phyloP scores from a whole-genome alignment of 2,113 vertebrate genomes.

The Paralichthys olivaceus region DNA sequence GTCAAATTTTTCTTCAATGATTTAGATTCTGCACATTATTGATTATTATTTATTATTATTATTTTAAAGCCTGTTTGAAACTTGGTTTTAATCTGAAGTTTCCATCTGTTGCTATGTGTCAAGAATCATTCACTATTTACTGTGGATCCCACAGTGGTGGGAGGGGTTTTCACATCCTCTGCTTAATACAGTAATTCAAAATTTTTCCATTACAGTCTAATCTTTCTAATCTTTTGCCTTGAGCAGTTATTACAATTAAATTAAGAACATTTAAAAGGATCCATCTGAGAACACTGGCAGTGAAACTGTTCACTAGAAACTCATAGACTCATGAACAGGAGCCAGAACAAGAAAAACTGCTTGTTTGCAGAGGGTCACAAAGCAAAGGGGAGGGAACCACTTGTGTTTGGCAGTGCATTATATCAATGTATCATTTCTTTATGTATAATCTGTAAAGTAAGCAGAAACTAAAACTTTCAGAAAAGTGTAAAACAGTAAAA shows the following conservation, averaged over 20 bases:
- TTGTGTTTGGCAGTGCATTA: background rate
- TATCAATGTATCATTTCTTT: background rate
- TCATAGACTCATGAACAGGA: background rate
- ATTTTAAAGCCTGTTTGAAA: background rate
- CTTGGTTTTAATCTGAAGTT: background rate
- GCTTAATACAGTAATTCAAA: background rate
- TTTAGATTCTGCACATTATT: background rate
- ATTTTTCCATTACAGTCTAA: background rate
- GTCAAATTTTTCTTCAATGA: background rate
- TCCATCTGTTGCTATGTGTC: background rate
- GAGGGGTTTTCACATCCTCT: background rate
- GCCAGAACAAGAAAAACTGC: background rate
- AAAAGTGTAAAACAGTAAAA: background rate
- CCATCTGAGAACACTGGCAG: background rate
- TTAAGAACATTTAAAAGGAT: background rate
- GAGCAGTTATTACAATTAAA: background rate
- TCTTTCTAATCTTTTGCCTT: background rate
- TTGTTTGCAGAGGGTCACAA: background rate
- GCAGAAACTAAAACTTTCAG: background rate
- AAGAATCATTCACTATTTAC: background rate
- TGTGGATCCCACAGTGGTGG: background rate
- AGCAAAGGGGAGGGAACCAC: background rate
- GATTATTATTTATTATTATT: too few relatives aligned
- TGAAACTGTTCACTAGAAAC: background rate
- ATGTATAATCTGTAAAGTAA: background rate